Base-by-base conservation (phyloP, 1,140 invertebrate genomes). In the Batillaria attramentaria region DNA sequence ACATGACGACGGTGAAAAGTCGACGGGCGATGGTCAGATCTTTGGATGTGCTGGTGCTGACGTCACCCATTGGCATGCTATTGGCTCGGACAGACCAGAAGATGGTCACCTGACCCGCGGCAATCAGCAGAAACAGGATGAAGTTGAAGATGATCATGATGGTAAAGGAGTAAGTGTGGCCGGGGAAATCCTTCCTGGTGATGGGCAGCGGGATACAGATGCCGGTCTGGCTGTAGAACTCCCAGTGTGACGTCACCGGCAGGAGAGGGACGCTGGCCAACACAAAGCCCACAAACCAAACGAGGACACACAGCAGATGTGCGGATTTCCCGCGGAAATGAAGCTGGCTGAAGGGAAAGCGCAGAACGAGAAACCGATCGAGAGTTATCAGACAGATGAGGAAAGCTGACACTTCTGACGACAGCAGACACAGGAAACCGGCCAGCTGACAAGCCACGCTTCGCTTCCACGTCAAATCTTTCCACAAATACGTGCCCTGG, bases 11-110 rank as follows among this genome's bases (percentile, higher is more conserved):
- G 4, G 78, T 37, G 16, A 81, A 42, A 24, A 84, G 46, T n/a
- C 70, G 42, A 60, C 77, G 81, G 50, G 84, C 82, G 16, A 85
- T 31, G 16, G 73, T 37, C 0, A 78, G 41, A 31, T 84, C 83
- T 24, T 78, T 76, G 10, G 28, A 18, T 1, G n/a, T n/a, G n/a
- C n/a, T n/a, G 28, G 31, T 73, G 35, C 2, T 65, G 6, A 18
- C 42, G 28, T 37, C 43, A 0, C 18, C n/a, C 6, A 41, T 31
- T 8, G 42, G 6, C 3, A 6, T 46, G 13, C 3, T 54, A 16
- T 54, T 54, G 18, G 18, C 50, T 54, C 18, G 50, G n/a, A 54
- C n/a, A 54, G 50, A 54, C 50, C 50, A 54, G 50, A 20, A 54
- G n/a, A 54, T 54, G 18, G n/a, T 20, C 1, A 54, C 50, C 50